A percentile compares a stretch with the other conserved stretches of the same genome.
Evolutionary conservation across 1,140 invertebrate species (phyloP).

Genomic region (Maniola jurtina): DNA sequence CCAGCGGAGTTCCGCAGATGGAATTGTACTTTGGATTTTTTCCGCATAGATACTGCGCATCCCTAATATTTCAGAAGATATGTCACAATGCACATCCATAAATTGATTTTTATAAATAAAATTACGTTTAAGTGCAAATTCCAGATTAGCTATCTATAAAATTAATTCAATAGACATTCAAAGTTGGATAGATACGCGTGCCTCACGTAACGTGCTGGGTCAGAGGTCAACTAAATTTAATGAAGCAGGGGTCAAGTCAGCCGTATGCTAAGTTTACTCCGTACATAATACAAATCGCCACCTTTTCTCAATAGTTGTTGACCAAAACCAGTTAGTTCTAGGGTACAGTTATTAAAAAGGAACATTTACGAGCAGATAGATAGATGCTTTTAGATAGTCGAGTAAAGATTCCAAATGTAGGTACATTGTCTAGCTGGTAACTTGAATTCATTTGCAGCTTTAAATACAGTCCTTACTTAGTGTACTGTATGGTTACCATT

Average conservation of each 20-base stretch:
- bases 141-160: not conserved
- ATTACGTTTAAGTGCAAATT: not conserved
- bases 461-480: not conserved
- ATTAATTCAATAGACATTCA: not conserved
- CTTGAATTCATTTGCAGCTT: no score
- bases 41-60: no score
- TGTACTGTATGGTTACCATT: not conserved
- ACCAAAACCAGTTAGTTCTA: conserved; percentile 3
- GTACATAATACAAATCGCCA: not conserved
- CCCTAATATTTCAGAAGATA: no score
- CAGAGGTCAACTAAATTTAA: conserved; percentile 23
- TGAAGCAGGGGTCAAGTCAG: conserved; percentile 17
- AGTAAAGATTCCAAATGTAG: no score
- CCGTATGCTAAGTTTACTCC: not conserved
- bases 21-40: no score
- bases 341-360: not conserved
- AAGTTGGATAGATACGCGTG: conserved; percentile 14
- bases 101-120: no score
- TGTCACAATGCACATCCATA: no score
- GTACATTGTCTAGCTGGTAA: no score
- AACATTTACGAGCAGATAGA: no score
- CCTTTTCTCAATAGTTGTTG: not conserved
- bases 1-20: no score
- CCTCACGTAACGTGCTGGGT: conserved; percentile 11
- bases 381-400: no score